Evolutionary conservation across 53 echinoderm and acorn worm species (phyloP), one percentile per base, ranked within the genome.

Genomic region (Holothuria leucospilota): DNA sequence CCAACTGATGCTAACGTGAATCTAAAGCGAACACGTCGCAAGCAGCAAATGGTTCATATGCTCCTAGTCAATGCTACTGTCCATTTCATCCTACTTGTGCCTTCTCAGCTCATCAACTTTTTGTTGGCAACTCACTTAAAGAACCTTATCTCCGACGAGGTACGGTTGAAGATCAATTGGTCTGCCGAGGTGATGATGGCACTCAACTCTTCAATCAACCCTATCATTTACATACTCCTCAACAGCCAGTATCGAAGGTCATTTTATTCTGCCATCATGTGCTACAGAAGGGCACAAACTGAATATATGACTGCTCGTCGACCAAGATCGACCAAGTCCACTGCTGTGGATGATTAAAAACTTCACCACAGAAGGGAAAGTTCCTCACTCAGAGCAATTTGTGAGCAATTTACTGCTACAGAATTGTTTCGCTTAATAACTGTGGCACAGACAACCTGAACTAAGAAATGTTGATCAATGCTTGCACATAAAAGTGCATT

Each of bases 1-100:
- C 80, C 80, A 6, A 80, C 29, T 34, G 80, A 80, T 16, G 80
- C 80, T 18, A 80, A 80, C 62, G 80, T 80, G 27, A 80, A 80
- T 29, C 52, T 80, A 14, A 80, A 80, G 38, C 24, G 80, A 34
- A 80, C 80, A 11, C 56, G 27, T 25, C 60, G 80, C 24, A 80
- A 80, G 20, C 80, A 80, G 53, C 80, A 80, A 30, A 80, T 80
- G 34, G 61, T 80, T 4, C 61, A 60, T 30, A 80, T 80, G 80
- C 80, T 80, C 20, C 61, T 80, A 5, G 59, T 80, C 7, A 80
- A 80, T 20, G 80, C 80, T 30, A 60, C 62, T 13, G 60, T 80
- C 5, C 80, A 80, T 27, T 80, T 80, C 29, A 21, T 80, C 2
- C 80, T 80, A 1, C 61, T 80, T 1, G 80, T 80, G 60, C 80